Percentiles rank a stretch among this genome's conserved stretches.
phyloP scores from a whole-genome alignment of 2,113 vertebrate genomes.

The Etia nguti region DNA sequence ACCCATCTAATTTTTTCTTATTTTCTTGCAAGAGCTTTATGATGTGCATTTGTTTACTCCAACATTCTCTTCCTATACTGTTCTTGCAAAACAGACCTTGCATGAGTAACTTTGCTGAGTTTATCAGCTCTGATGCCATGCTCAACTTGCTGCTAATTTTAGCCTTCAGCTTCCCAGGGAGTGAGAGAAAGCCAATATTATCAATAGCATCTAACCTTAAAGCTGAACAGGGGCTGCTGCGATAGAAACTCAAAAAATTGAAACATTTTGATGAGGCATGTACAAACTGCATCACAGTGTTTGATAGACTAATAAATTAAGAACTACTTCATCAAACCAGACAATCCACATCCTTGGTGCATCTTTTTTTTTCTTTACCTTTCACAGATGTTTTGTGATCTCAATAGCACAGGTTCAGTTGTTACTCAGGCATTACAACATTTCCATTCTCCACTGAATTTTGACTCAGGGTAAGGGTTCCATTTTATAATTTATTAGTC shows the following conservation, averaged over 20 bases:
- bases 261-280: neutral
- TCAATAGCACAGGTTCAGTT: neutral
- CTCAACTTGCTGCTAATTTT: slow-evolving; percentile 43
- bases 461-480: slow-evolving; percentile 7
- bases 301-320: neutral
- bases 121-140: slow-evolving; percentile 19
- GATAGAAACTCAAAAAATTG: neutral
- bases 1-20: neutral
- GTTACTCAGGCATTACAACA: slow-evolving; percentile 10
- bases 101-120: slow-evolving; percentile 34
- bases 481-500: slow-evolving; percentile 44
- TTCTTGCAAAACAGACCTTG: neutral
- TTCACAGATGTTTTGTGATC: slow-evolving; percentile 3
- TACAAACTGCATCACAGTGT: neutral
- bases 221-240: neutral
- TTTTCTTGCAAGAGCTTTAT: neutral
- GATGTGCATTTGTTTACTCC: neutral
- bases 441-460: slow-evolving; percentile 26
- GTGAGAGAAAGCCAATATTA: slow-evolving; percentile 43
- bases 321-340: neutral
- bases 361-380: neutral
- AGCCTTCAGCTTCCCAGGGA: neutral
- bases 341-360: neutral
- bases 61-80: neutral
- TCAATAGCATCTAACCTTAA: slow-evolving; percentile 45